Evolutionary conservation across 2,797 vertebrate species (phyloP).

Genomic region (Ciconia nigra): DNA sequence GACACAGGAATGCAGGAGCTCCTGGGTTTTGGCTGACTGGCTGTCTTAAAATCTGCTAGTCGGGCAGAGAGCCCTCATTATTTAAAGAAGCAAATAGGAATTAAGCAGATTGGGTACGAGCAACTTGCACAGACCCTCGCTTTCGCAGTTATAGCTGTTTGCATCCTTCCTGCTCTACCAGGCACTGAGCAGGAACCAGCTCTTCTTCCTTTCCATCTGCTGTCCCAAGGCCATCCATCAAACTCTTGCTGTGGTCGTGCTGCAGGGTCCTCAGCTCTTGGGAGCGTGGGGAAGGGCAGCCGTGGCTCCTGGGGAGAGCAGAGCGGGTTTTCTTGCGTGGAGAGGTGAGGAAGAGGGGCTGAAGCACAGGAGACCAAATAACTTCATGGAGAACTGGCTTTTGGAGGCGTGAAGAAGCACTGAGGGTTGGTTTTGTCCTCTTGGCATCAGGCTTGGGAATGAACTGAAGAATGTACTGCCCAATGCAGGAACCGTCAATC

Average conservation of each 20-base stretch:
- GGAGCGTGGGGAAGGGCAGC: neutral
- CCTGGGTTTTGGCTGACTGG: neutral
- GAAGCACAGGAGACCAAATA: neutral
- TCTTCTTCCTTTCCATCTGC: neutral
- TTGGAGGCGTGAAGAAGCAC: neutral
- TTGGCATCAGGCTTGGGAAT: neutral
- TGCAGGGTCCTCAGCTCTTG: neutral
- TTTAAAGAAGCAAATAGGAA: neutral
- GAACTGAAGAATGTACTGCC: neutral
- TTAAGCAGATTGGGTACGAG: neutral
- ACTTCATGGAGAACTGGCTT: neutral
- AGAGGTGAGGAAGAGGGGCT: neutral
- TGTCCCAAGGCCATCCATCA: neutral
- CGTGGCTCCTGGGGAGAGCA: neutral
- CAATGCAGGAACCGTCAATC: fast-evolving
- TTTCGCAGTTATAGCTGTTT: neutral
- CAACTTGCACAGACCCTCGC: neutral
- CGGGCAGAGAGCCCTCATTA: neutral
- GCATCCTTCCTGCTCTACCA: neutral
- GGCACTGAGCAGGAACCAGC: neutral
- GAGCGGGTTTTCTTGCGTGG: neutral
- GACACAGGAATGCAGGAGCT: neutral
- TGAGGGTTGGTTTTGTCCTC: neutral
- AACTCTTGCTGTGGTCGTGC: neutral
- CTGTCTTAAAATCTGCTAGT: neutral